Base-by-base conservation (phyloP, 2,797 vertebrate species). In the Hyperoplus immaculatus region DNA sequence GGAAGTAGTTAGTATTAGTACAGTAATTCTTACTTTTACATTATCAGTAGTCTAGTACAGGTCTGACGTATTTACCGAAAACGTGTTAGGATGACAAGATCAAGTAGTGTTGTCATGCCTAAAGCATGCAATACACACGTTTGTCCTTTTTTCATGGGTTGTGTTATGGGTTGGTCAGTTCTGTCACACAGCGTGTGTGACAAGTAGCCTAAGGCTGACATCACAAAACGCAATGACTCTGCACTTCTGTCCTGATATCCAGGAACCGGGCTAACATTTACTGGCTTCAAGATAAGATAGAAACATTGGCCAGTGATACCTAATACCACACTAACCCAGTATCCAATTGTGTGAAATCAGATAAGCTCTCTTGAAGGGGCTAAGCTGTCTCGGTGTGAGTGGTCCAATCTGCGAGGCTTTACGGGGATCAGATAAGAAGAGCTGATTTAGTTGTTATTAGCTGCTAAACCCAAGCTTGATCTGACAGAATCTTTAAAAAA, bases 281-380 rank as follows among this genome's bases (percentile, higher is more conserved):
- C 82, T 63, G 84, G 60, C 86, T 70, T 62, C 38, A 39, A 87
- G 90, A 91, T 91, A 88, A 92, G 90, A 91, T 88, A 77, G 80
- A 91, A 82, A 87, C 80, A 89, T 70, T 85, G 84, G 75, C 82
- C 59, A n/a, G 73, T 72, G 90, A 88, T 85, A 87, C 78, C 55
- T 80, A 78, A 91, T 82, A 87, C 84, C 85, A 83, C 81, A 85
- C 87, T 89, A 89, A 89, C 87, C 85, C 69, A 83, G 81, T 86
- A 91, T 89, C 87, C 78, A 88, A 78, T 86, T 84, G 89, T 93
- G 87, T 90, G 88, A 90, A 93, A 92, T 93, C 84, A 86, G 90
- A 94, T 92, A 91, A 94, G 86, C 85, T 75, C 58, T 85, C 80
- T 80, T 87, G 72, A 88, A 87, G 85, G 81, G 87, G 84, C 85